phyloP scores from a whole-genome alignment of 2,888 invertebrate genomes.

The Pemphredon lugubris region DNA sequence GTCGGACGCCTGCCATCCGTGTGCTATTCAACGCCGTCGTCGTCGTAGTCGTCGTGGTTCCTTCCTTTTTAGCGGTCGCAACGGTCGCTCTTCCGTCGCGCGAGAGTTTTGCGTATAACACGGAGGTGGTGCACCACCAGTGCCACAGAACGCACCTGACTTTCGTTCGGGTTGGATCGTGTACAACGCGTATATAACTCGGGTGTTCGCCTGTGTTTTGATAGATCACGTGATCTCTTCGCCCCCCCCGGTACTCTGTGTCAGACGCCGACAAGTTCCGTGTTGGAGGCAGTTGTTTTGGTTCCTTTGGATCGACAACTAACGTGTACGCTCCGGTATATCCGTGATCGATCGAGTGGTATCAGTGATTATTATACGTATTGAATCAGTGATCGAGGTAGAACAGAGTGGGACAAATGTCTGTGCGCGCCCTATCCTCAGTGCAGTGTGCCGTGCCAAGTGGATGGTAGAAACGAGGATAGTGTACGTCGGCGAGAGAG shows the following conservation, averaged over 20 bases:
- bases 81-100: conserved; percentile 18
- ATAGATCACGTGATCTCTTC: too few species aligned
- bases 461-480: conserved; percentile 33
- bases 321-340: too few species aligned
- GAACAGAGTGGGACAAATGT: background rate
- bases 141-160: conserved; percentile 67
- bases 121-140: conserved; percentile 31
- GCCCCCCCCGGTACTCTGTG: too few species aligned
- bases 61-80: too few species aligned
- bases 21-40: conserved; percentile 3
- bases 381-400: background rate
- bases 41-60: conserved; percentile 1
- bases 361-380: background rate
- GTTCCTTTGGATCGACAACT: too few species aligned
- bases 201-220: too few species aligned
- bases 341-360: background rate
- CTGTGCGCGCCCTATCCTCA: conserved; percentile 2
- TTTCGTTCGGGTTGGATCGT: conserved; percentile 57
- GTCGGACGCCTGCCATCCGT: conserved; percentile 50
- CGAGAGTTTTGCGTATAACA: conserved; percentile 34
- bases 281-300: too few species aligned
- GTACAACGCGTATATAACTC: background rate
- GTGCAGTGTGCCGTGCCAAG: conserved; percentile 67
- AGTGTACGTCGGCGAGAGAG: background rate
- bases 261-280: too few species aligned